phyloP scores from a whole-genome alignment of 35 echinoderm and acorn worm genomes.

The Apostichopus parvimensis region DNA sequence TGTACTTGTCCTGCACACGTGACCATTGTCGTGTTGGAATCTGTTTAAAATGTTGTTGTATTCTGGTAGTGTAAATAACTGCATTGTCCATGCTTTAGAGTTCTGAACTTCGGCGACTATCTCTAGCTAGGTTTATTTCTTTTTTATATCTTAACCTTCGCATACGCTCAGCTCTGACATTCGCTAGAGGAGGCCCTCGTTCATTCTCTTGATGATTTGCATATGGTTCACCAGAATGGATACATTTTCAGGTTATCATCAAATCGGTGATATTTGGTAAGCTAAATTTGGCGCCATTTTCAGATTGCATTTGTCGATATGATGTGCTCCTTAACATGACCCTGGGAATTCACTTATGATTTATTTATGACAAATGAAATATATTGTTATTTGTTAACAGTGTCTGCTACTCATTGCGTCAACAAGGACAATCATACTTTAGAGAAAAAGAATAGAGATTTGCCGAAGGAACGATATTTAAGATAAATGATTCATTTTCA shows the following conservation, averaged over 20 bases:
- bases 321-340: neutral
- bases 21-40: too few species aligned
- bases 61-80: too few species aligned
- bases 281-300: neutral
- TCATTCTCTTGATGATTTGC: too few species aligned
- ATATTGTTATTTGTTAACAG: neutral
- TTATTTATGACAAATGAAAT: neutral
- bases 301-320: neutral
- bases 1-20: too few species aligned
- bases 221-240: too few species aligned
- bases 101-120: too few species aligned
- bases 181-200: too few species aligned
- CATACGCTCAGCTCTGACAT: too few species aligned
- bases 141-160: too few species aligned
- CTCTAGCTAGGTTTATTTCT: too few species aligned
- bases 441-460: neutral
- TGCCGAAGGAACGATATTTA: neutral
- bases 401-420: neutral
- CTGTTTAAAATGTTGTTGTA: too few species aligned
- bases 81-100: too few species aligned
- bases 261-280: neutral
- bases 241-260: slow-evolving; percentile 1
- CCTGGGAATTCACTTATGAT: neutral
- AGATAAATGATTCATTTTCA: neutral
- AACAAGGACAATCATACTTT: neutral